Evolutionary conservation across 2,113 vertebrate species (phyloP).

Genomic region (Garra rufa): DNA sequence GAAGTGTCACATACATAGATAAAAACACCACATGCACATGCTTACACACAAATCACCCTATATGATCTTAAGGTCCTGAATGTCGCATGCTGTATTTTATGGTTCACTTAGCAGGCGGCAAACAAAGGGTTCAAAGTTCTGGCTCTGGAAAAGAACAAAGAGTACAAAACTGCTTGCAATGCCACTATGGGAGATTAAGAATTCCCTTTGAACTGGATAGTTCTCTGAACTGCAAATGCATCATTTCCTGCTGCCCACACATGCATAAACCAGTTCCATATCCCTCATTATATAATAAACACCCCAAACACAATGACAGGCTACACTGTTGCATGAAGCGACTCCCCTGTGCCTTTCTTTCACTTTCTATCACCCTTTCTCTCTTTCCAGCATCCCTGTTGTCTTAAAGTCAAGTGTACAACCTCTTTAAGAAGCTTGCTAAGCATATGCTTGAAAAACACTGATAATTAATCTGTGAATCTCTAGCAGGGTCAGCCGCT

Average conservation of each 20-base stretch:
- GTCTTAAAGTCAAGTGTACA: background rate
- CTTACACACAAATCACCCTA: background rate
- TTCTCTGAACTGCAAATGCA: slow-evolving; percentile 57
- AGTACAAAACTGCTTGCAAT: slow-evolving; percentile 53
- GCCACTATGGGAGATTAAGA: slow-evolving; percentile 62
- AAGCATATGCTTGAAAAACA: background rate
- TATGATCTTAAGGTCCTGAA: background rate
- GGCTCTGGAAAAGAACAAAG: slow-evolving; percentile 33
- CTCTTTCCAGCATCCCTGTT: background rate
- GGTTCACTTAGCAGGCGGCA: slow-evolving; percentile 14
- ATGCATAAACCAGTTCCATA: slow-evolving; percentile 42
- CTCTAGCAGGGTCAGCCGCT: background rate
- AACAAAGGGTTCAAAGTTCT: slow-evolving; percentile 19
- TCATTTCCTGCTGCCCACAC: slow-evolving; percentile 57
- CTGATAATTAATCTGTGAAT: background rate
- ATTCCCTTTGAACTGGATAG: slow-evolving; percentile 63
- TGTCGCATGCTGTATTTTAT: background rate
- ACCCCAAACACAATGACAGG: slow-evolving; percentile 6
- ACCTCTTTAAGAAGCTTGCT: background rate
- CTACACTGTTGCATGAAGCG: background rate
- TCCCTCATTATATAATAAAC: slow-evolving; percentile 22
- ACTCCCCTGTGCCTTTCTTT: background rate
- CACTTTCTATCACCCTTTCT: background rate
- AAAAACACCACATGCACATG: background rate
- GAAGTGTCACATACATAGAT: background rate